Base-by-base conservation (phyloP, 2,888 invertebrate genomes). In the Nezara viridula region DNA sequence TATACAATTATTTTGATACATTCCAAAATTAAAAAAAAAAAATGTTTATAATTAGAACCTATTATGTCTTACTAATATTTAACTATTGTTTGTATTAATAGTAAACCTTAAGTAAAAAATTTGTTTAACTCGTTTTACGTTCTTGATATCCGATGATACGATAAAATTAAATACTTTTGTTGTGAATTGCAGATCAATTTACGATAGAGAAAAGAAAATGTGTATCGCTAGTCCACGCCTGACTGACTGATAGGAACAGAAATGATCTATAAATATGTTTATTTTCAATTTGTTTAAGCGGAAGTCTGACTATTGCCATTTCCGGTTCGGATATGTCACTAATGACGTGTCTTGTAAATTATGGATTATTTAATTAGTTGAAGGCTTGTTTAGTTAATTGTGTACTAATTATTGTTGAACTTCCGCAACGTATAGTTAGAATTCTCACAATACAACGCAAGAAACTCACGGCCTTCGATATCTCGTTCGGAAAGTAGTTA, bases 331-430 rank as follows among this genome's bases (percentile, higher is more conserved):
- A 66, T 32, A 32, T 73, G 66, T 73, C 32, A 19, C 19, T 19
- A 37, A 73, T 14, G 60, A 27, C 14, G 60, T 27, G 14, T 2
- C 32, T 32, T 32, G 66, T 32, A 73, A 0, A 73, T 73, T 7
- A 37, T 73, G 7, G 37, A 37, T 37, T 73, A 2, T 73, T 32
- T 19, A 37, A 73, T 73, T 73, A 21, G 7, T 73, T 37, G 66
- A 37, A 37, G 37, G 32, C 66, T 73, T 73, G 66, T 73, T 73
- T 73, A 37, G 66, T 73, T 73, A 37, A 37, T 73, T 73, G 66
- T 73, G 32, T 37, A 37, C 37, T 73, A 73, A 60, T 73, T 73
- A 66, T 16, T 66, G 14, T 4, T 2, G 21, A 19, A 5, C 32
- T 73, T 73, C 37, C 66, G 32, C 66, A 73, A 73, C 37, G 14